Base-by-base conservation (phyloP, 2,888 invertebrate species). In the Leptarthrus brevirostris region DNA sequence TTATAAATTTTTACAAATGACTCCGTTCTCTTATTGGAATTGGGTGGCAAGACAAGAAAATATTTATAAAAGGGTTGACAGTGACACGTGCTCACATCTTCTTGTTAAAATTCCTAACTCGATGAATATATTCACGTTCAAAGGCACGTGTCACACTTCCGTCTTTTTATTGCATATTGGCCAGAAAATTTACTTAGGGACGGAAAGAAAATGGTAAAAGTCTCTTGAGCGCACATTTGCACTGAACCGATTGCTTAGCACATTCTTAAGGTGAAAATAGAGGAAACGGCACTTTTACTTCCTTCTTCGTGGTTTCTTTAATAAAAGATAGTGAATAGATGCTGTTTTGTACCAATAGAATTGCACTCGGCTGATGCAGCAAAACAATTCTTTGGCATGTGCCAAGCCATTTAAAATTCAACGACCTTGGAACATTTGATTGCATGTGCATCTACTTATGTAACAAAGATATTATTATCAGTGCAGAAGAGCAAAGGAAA, bases 391-490 rank as follows among this genome's bases (percentile, higher is more conserved):
- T 6, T 6, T 12, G 40, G 1, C 40, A 12, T 40, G 40, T 40
- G 40, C 12, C 40, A 14, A 12, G 20, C 20, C 18, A 49, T 49
- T 36, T 5, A 30, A 14, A 44, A 47, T 64, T 64, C 44, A 64
- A 47, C 64, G 47, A 64, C 64, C 64, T 64, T 64, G 64, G 16
- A 22, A 24, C 10, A 40, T 14, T 20, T 2, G 47, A 14, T 22
- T 14, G 24, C 40, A 44, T 64, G 18, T 64, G 47, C 64, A 20
- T 22, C 20, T 14, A 24, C 10, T 6, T 20, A 40, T 58, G 20
- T 20, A 26, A 44, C 20, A 34, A 16, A 3, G 44, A 22, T 24
- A 8, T 64, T 64, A 64, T 47, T 44, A 64, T 14, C 64, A 24
- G 22, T 18, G 58, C 36, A 18, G 8, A 12, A n/a, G n/a, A n/a